A percentile compares a stretch with the other conserved stretches of the same genome.
These are phyloP conservation scores for Gallinago jamesoni DNA, from an alignment of 2,113 vertebrate genomes.

Conservation along the genomic window DNA sequence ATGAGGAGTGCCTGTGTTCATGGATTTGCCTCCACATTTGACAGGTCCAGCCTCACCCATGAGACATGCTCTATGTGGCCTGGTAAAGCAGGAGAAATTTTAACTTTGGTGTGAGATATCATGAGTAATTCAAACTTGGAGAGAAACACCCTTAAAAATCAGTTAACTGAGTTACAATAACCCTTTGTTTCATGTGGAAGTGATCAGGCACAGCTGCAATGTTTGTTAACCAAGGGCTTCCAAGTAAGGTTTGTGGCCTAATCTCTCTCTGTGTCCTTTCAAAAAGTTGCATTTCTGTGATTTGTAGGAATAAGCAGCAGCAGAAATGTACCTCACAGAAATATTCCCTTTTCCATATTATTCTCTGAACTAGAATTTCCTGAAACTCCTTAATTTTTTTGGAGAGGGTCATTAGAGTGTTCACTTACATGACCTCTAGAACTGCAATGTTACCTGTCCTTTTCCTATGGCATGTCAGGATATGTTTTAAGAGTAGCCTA, in stretches of 20 bases:
- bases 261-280: neutral
- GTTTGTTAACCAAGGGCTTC: neutral
- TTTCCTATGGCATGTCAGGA: fast-evolving
- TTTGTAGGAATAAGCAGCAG: neutral
- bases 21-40: neutral
- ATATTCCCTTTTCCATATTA: neutral
- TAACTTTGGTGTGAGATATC: neutral
- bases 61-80: neutral
- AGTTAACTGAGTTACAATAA: neutral
- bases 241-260: neutral
- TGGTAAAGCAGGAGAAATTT: neutral
- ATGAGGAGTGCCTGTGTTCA: neutral
- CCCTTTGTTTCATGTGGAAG: neutral
- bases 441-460: neutral
- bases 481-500: neutral
- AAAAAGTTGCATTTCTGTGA: neutral
- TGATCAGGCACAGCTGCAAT: neutral
- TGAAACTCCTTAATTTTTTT: neutral
- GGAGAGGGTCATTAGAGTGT: neutral
- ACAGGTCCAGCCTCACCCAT: neutral
- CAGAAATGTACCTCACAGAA: neutral
- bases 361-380: neutral
- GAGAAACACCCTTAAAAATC: neutral
- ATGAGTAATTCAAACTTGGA: neutral
- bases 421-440: neutral